A percentile compares a stretch with the other conserved stretches of the same genome.
Evolutionary conservation across 2,888 invertebrate genomes (phyloP).

Genomic region (Eudemis profundana): DNA sequence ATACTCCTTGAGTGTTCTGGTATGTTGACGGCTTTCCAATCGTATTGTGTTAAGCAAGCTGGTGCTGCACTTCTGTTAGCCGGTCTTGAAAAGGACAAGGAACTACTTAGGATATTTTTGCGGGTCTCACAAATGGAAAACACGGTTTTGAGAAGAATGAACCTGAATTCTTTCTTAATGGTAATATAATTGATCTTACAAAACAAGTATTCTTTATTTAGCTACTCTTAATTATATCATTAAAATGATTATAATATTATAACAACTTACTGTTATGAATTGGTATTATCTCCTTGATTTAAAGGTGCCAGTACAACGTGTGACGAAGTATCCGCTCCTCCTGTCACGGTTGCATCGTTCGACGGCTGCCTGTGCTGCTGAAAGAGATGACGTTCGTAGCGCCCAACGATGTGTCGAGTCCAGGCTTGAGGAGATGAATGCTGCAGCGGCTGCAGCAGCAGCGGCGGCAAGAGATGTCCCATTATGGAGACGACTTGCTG

Average conservation of each 20-base stretch:
- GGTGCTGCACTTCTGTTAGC: constrained; percentile 94
- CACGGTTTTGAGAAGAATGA: constrained; percentile 96
- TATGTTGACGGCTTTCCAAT: constrained; percentile 97
- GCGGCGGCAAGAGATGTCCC: constrained; percentile 95
- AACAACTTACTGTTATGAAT: neutral
- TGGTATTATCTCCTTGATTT: neutral
- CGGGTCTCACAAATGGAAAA: constrained; percentile 99
- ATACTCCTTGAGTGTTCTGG: constrained; percentile 95
- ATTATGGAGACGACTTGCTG: constrained; percentile 95
- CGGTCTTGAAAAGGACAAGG: constrained; percentile 97
- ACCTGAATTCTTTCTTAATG: constrained; percentile 98
- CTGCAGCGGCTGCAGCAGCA: constrained; percentile 95
- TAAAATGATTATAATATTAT: too few relatives aligned
- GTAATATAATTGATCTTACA: constrained; percentile 82
- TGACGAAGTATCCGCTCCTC: constrained; percentile 97
- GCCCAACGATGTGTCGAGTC: constrained; percentile 97
- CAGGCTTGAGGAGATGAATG: constrained; percentile 97
- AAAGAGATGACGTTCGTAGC: constrained; percentile 92
- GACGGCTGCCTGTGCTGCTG: constrained; percentile 93
- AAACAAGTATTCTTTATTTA: too few relatives aligned
- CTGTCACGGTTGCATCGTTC: constrained; percentile 95
- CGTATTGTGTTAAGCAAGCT: constrained; percentile 97
- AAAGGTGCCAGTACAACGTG: constrained; percentile 97
- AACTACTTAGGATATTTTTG: constrained; percentile 96
- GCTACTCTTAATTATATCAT: too few relatives aligned